These are phyloP conservation scores for Poeciliopsis retropinna DNA, from an alignment of 2,113 vertebrate species.

Conservation along the genomic window DNA sequence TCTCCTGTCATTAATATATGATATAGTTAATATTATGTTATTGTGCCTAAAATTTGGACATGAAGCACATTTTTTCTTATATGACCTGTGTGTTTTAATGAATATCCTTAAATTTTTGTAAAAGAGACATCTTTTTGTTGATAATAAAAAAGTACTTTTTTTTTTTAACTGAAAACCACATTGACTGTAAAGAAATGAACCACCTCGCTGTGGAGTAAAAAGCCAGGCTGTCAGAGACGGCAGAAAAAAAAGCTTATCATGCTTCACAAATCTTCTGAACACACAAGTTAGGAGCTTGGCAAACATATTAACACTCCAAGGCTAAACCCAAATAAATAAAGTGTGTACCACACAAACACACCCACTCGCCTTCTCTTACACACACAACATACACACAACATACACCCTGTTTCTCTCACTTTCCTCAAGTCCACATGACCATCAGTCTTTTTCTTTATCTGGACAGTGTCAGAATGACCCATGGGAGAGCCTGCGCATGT, in stretches of 20 bases:
- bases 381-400: background rate
- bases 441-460: slow-evolving; percentile 76
- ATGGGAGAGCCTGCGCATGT: slow-evolving; percentile 59
- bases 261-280: slow-evolving; percentile 17
- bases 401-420: slow-evolving; percentile 32
- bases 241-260: slow-evolving; percentile 22
- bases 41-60: background rate
- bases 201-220: background rate
- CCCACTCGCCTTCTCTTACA: slow-evolving; percentile 10
- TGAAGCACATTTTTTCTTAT: background rate
- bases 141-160: slow-evolving; percentile 2
- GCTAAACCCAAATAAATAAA: slow-evolving; percentile 66
- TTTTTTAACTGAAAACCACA: background rate
- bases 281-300: slow-evolving; percentile 29
- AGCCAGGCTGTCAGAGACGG: background rate
- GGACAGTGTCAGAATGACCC: slow-evolving; percentile 81
- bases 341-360: slow-evolving; percentile 39
- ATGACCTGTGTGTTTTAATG: background rate
- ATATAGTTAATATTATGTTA: background rate
- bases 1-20: too few species aligned
- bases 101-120: background rate
- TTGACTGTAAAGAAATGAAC: background rate
- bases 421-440: slow-evolving; percentile 58
- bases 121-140: background rate
- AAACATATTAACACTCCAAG: slow-evolving; percentile 63